Conservation (phyloP, 2,888 invertebrate species). For the Brenthis daphne region DNA sequence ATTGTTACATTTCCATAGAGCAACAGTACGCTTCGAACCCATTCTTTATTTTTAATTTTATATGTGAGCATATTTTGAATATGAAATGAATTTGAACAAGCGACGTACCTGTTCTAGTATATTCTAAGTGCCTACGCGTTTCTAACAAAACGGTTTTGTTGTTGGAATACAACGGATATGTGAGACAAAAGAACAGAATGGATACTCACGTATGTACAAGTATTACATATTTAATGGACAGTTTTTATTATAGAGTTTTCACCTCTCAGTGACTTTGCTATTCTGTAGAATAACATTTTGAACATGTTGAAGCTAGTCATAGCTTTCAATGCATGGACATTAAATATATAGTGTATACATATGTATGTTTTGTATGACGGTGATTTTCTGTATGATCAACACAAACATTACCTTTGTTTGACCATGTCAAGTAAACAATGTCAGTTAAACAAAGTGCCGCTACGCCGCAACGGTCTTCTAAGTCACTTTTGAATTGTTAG, state of each 20-base stretch:
- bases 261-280: too few species aligned
- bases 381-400: too few species aligned
- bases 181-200: conserved; percentile 57
- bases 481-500: too few species aligned
- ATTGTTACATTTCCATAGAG: conserved; percentile 59
- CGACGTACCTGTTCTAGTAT: conserved; percentile 62
- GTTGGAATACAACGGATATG: conserved; percentile 49
- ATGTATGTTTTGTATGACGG: too few species aligned
- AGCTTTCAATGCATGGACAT: too few species aligned
- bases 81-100: conserved; percentile 64
- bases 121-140: conserved; percentile 63
- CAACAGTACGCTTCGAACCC: conserved; percentile 37
- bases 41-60: conserved; percentile 46
- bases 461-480: too few species aligned
- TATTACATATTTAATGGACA: background rate
- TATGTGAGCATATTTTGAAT: conserved; percentile 67
- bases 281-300: too few species aligned
- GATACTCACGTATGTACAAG: conserved; percentile 7
- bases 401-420: too few species aligned
- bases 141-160: conserved; percentile 70
- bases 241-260: background rate
- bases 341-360: too few species aligned
- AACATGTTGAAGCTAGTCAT: too few species aligned
- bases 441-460: too few species aligned
- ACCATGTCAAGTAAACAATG: too few species aligned